Base-by-base conservation (phyloP, 53 echinoderm and acorn worm genomes). In the Zoroaster sp. region DNA sequence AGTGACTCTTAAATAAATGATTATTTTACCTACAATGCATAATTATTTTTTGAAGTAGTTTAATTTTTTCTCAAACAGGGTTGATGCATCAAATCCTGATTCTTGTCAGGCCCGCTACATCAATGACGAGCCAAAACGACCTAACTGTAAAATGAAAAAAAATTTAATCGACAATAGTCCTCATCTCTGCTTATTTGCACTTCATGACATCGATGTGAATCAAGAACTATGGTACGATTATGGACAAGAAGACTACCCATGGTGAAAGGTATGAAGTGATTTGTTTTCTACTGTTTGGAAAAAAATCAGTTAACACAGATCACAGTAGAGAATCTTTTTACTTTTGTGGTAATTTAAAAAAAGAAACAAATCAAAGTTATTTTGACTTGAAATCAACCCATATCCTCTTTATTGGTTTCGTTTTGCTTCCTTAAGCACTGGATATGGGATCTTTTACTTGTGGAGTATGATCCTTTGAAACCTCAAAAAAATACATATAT, bases 161-260 rank as follows among this genome's bases (percentile, higher is more conserved):
- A 59, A 66, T 37, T 68, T 69, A 39, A 74, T 83, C 18, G 49
- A 83, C 68, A 68, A 55, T 14, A 78, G 11, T 18, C 72, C 87
- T 5, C 90, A 89, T 73, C 87, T 93, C 9, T 89, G 78, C 70
- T 28, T 93, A 33, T 93, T 88, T 78, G 93, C 93, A 34, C 73
- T 93, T 36, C 70, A 35, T 40, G 80, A 93, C 79, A 89, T 87
- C 59, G 35, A 87, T 12, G 33, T n/a, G 63, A 79, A 41, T 8
- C 39, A 13, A 42, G 93, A 93, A 87, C 72, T 93, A 38, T 46
- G 78, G 49, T 93, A 93, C 53, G 79, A 93, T 73, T 93, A 93
- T 65, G 93, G 89, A 43, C 59, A 69, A 32, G 69, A 88, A 40
- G 78, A 93, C 52, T 93, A 53, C 59, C 87, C 93, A 59, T 90